These are phyloP conservation scores for Sarcophilus harrisii DNA, from an alignment of 2,797 vertebrate genomes.

Conservation along the genomic window DNA sequence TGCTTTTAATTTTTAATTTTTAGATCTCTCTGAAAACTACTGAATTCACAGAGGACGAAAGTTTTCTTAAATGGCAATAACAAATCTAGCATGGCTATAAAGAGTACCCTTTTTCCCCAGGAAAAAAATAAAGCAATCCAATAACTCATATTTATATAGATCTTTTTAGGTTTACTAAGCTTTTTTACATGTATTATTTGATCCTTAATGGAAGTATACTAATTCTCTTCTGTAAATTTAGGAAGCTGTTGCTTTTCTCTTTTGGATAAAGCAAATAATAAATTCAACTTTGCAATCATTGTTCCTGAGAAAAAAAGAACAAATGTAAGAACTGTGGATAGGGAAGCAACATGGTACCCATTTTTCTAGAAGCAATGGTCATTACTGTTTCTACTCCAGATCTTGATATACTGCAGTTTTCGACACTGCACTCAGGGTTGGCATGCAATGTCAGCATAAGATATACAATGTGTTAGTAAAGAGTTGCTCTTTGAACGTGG, in stretches of 20 bases:
- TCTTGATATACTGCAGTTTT: background rate
- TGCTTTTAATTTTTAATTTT: background rate
- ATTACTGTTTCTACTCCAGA: slow-evolving; percentile 32
- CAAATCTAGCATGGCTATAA: background rate
- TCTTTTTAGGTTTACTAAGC: background rate
- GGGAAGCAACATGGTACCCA: background rate
- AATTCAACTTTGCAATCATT: background rate
- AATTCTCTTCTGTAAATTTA: background rate
- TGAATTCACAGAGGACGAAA: background rate
- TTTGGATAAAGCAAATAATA: background rate
- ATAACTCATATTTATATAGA: background rate
- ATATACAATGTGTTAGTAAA: background rate
- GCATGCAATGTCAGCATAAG: slow-evolving; percentile 26
- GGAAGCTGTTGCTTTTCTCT: background rate
- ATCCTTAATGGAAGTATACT: background rate
- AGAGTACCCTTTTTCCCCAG: background rate
- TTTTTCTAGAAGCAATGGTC: background rate
- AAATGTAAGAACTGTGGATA: background rate
- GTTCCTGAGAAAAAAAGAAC: background rate
- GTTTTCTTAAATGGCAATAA: background rate
- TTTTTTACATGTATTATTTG: background rate
- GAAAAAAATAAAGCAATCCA: background rate
- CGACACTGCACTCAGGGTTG: background rate
- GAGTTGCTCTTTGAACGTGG: slow-evolving; percentile 10
- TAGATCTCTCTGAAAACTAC: background rate